These are phyloP conservation scores for Coturnix japonica DNA, from an alignment of 2,113 vertebrate genomes.

Conservation along the genomic window DNA sequence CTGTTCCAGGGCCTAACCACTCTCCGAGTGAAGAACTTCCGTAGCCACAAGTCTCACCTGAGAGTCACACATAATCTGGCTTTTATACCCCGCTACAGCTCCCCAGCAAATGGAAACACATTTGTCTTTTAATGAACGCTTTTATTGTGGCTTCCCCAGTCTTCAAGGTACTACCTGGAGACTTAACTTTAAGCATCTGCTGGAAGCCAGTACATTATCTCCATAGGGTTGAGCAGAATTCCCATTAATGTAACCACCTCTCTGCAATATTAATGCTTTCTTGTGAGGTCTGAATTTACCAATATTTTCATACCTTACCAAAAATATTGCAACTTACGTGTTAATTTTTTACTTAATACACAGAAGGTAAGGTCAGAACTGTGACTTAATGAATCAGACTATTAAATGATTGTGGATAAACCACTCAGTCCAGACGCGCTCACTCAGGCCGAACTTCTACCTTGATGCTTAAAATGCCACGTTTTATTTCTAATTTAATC, in stretches of 20 bases:
- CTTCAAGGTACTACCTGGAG: background rate
- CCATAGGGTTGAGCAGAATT: background rate
- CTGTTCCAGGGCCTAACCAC: too few relatives aligned
- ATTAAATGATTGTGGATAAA: background rate
- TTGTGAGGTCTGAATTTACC: background rate
- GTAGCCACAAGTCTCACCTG: background rate
- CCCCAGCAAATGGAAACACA: background rate
- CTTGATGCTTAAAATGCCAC: background rate
- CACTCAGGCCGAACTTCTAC: background rate
- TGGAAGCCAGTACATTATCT: background rate
- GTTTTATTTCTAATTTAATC: background rate
- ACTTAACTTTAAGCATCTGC: background rate
- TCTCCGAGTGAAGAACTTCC: too few relatives aligned
- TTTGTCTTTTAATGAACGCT: background rate
- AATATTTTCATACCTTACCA: background rate
- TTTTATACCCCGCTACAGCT: background rate
- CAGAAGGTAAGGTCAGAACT: background rate
- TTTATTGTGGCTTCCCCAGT: background rate
- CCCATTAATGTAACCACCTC: background rate
- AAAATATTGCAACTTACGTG: background rate
- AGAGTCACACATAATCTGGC: background rate
- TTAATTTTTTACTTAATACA: background rate
- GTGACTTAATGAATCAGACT: background rate
- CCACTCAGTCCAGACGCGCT: background rate
- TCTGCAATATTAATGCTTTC: background rate